Conservation (phyloP, 1,140 invertebrate genomes). For the Calliphora vicina region DNA sequence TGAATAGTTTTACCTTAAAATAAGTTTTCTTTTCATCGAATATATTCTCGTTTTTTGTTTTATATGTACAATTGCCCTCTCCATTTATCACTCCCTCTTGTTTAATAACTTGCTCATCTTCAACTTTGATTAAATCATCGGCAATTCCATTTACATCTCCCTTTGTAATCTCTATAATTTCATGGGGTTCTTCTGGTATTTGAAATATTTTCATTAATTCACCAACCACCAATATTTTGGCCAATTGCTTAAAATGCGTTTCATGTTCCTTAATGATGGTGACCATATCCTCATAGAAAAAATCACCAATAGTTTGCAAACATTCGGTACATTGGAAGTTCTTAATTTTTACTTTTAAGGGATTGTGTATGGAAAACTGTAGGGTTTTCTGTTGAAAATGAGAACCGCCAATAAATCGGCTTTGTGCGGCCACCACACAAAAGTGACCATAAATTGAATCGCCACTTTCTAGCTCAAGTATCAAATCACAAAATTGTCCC, state of each 20-base stretch:
- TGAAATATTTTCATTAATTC: slow-evolving; percentile 55
- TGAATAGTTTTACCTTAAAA: slow-evolving; percentile 50
- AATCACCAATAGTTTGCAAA: slow-evolving; percentile 57
- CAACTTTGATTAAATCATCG: neutral
- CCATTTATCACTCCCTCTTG: neutral
- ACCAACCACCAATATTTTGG: slow-evolving; percentile 53
- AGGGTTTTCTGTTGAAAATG: slow-evolving; percentile 48
- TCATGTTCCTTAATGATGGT: slow-evolving; percentile 58
- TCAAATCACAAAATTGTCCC: slow-evolving; percentile 57
- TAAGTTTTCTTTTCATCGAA: slow-evolving; percentile 56
- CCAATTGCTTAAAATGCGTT: slow-evolving; percentile 52
- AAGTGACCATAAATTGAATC: slow-evolving; percentile 52
- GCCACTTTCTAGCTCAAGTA: slow-evolving; percentile 50
- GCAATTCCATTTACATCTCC: neutral
- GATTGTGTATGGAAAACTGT: slow-evolving; percentile 60
- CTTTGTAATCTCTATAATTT: neutral
- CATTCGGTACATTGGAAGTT: slow-evolving; percentile 54
- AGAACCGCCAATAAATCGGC: slow-evolving; percentile 50
- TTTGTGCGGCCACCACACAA: slow-evolving; percentile 58
- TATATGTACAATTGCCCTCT: neutral
- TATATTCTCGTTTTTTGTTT: slow-evolving; percentile 44
- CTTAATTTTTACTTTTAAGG: slow-evolving; percentile 54
- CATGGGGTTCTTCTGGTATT: slow-evolving; percentile 40
- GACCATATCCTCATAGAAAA: slow-evolving; percentile 59
- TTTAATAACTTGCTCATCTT: neutral